Base-by-base conservation (phyloP, 2,888 invertebrate species). In the Alcis repandata region DNA sequence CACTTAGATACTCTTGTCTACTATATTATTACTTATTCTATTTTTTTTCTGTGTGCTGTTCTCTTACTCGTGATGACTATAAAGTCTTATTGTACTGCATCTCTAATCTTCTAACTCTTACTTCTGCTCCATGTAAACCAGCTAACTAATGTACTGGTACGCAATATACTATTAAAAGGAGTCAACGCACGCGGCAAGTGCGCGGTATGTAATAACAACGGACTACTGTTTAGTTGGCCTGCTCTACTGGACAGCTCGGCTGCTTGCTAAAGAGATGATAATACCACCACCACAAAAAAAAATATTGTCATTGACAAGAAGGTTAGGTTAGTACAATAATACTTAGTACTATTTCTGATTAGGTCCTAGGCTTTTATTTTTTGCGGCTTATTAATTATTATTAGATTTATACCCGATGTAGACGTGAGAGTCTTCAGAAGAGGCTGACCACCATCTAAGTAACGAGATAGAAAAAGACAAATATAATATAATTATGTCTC, bases 81-180 rank as follows among this genome's bases (percentile, higher is more conserved):
- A n/a, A n/a, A n/a, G n/a, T n/a, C n/a, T n/a, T n/a, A n/a, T n/a
- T n/a, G n/a, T n/a, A n/a, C 20, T 10, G n/a, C n/a, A 19, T 43
- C 4, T n/a, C 11, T 48, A 4, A 17, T 17, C 11, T 19, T 36
- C 10, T 22, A n/a, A n/a, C n/a, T n/a, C n/a, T n/a, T 11, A 45
- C 1, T n/a, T 7, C 6, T 51, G 1, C 13, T 20, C 10, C 85
- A 89, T 90, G 78, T 89, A 84, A 88, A 56, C 86, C 79, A 10
- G 56, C 52, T 71, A 59, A 57, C 62, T 74, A 74, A 74, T 68
- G 72, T 70, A 76, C 56, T 36, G 59, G 84, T 87, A 84, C 88
- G 91, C 88, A 91, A 89, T 87, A 85, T 87, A 89, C 87, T 89
- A 91, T 91, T 91, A 91, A 85, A 88, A 82, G 89, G 87, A 91